Conservation (phyloP, 2,797 vertebrate genomes). For the Scomberomorus guttatus region DNA sequence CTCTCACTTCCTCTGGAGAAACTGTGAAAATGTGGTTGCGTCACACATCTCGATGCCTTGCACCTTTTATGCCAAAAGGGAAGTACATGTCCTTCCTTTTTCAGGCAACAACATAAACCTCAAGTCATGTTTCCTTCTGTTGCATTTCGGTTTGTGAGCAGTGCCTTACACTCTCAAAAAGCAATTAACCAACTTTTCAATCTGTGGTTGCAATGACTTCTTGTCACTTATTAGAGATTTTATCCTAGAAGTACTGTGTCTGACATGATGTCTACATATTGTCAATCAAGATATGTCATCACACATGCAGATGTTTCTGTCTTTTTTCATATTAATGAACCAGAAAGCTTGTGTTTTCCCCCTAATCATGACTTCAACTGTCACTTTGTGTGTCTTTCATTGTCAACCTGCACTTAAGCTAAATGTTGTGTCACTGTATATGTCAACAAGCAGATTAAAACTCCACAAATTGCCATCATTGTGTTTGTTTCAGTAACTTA, state of each 20-base stretch:
- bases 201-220: slow-evolving; percentile 6
- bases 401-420: not conserved
- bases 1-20: slow-evolving; percentile 38
- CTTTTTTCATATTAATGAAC: not conserved
- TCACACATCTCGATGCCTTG: not conserved
- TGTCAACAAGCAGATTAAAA: slow-evolving; percentile 50
- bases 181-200: slow-evolving; percentile 13
- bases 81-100: not conserved
- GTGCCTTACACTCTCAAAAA: slow-evolving; percentile 69
- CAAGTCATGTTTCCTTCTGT: not conserved
- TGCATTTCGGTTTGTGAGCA: slow-evolving; percentile 39
- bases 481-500: not conserved
- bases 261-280: not conserved
- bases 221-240: slow-evolving; percentile 3
- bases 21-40: not conserved
- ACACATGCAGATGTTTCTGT: slow-evolving; percentile 11
- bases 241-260: slow-evolving; percentile 8
- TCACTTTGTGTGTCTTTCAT: not conserved
- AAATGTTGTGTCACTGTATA: not conserved
- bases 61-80: not conserved
- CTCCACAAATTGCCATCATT: not conserved
- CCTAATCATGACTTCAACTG: not conserved
- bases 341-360: not conserved
- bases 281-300: not conserved
- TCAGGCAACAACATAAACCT: not conserved